These are phyloP conservation scores for Ips typographus DNA, from an alignment of 1,140 invertebrate species.

Conservation along the genomic window DNA sequence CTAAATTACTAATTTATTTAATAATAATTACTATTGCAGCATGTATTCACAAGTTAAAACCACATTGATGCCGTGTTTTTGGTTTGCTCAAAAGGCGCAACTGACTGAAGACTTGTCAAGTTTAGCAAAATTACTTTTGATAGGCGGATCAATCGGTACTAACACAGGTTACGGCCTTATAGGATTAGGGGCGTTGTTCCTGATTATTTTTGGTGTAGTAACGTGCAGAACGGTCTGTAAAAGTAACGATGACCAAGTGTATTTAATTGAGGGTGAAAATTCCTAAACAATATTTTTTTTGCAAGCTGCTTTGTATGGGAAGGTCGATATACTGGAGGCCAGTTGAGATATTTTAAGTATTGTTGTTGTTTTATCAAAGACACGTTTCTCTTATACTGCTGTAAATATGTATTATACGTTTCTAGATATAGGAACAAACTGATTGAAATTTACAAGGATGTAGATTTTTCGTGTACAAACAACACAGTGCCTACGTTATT, in stretches of 20 bases:
- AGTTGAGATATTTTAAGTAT: too few relatives aligned
- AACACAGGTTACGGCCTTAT: slow-evolving; percentile 57
- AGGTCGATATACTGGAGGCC: slow-evolving; percentile 7
- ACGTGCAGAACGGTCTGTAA: slow-evolving; percentile 52
- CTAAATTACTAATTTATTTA: too few relatives aligned
- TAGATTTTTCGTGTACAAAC: too few relatives aligned
- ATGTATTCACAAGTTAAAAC: slow-evolving; percentile 58
- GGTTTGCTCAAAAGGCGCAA: slow-evolving; percentile 70
- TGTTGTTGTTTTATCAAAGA: too few relatives aligned
- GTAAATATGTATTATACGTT: too few relatives aligned
- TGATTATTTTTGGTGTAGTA: slow-evolving; percentile 53
- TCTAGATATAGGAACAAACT: too few relatives aligned
- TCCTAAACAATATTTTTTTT: slow-evolving; percentile 9
- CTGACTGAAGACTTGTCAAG: slow-evolving; percentile 61
- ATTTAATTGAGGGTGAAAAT: slow-evolving; percentile 21
- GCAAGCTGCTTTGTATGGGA: slow-evolving; percentile 19
- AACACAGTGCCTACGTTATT: too few relatives aligned
- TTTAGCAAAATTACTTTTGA: slow-evolving; percentile 58
- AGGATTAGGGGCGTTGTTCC: slow-evolving; percentile 56
- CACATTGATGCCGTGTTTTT: slow-evolving; percentile 69
- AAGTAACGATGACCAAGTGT: slow-evolving; percentile 41
- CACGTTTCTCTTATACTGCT: too few relatives aligned
- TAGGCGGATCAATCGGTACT: slow-evolving; percentile 55
- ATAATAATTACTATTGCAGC: slow-evolving; percentile 48
- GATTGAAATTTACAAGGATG: too few relatives aligned